Evolutionary conservation across 1,140 invertebrate genomes (phyloP).

Genomic region (Aphelenchoides fujianensis): DNA sequence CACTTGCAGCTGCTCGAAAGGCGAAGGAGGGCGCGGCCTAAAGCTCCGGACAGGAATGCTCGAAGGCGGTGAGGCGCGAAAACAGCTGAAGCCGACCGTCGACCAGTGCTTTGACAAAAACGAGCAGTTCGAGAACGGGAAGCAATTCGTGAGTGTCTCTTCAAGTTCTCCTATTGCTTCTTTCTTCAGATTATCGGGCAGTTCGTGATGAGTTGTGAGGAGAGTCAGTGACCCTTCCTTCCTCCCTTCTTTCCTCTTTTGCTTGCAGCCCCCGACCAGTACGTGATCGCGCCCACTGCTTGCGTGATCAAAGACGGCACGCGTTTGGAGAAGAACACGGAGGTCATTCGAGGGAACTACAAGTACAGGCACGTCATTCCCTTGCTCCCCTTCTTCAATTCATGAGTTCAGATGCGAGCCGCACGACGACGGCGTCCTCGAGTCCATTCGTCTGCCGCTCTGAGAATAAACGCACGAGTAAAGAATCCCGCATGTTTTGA

Average conservation of each 20-base stretch:
- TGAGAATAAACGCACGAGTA: neutral
- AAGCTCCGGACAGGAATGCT: neutral
- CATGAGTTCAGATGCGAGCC: neutral
- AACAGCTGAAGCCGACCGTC: neutral
- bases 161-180: neutral
- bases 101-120: constrained; percentile 7
- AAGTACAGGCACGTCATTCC: neutral
- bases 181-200: neutral
- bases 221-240: no score
- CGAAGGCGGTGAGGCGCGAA: neutral
- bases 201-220: neutral
- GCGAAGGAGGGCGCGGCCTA: neutral
- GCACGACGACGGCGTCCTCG: neutral
- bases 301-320: constrained; percentile 10
- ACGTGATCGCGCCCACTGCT: neutral
- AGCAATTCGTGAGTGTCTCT: neutral
- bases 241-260: no score
- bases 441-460: neutral
- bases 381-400: neutral
- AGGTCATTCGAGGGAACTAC: constrained; percentile 9
- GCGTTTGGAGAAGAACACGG: constrained; percentile 7
- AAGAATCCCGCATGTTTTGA: no score
- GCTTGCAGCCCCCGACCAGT: neutral
- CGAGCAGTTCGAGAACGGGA: neutral
- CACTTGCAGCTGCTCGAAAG: neutral